A percentile compares a stretch with the other conserved stretches of the same genome.
These are phyloP conservation scores for Thomomys bottae DNA, from an alignment of 2,113 vertebrate genomes.

Conservation along the genomic window DNA sequence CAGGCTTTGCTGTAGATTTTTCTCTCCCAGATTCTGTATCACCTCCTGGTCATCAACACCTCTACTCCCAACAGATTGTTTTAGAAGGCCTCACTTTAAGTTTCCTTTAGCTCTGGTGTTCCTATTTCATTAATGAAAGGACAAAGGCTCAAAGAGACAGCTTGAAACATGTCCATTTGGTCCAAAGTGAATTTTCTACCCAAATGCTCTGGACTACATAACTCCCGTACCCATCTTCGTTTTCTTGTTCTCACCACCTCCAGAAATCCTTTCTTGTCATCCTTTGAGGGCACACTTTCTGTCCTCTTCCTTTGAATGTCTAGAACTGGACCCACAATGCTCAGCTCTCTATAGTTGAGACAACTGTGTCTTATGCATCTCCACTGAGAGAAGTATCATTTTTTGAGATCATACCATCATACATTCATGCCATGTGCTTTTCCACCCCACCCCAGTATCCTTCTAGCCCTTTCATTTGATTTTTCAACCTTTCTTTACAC, in stretches of 20 bases:
- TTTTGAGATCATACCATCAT: not conserved
- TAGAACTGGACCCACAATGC: not conserved
- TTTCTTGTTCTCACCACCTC: not conserved
- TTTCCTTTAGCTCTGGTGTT: not conserved
- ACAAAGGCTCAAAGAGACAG: not conserved
- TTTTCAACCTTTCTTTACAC: not conserved
- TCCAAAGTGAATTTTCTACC: not conserved
- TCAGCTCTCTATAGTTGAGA: not conserved
- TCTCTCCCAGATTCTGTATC: not conserved
- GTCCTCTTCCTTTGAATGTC: not conserved
- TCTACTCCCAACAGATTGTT: not conserved
- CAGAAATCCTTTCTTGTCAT: not conserved
- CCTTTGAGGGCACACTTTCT: not conserved
- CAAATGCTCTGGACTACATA: not conserved
- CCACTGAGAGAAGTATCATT: not conserved
- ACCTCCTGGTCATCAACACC: no score
- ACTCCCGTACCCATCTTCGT: not conserved
- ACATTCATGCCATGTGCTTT: not conserved
- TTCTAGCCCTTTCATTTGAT: not conserved
- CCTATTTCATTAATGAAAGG: constrained; percentile 26
- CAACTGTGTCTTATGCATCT: not conserved
- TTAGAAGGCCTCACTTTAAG: not conserved
- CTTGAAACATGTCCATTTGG: not conserved
- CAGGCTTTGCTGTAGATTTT: not conserved
- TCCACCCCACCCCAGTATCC: rapidly evolving